Evolutionary conservation across 2,113 vertebrate species (phyloP).

Genomic region (Ammodytes dubius): DNA sequence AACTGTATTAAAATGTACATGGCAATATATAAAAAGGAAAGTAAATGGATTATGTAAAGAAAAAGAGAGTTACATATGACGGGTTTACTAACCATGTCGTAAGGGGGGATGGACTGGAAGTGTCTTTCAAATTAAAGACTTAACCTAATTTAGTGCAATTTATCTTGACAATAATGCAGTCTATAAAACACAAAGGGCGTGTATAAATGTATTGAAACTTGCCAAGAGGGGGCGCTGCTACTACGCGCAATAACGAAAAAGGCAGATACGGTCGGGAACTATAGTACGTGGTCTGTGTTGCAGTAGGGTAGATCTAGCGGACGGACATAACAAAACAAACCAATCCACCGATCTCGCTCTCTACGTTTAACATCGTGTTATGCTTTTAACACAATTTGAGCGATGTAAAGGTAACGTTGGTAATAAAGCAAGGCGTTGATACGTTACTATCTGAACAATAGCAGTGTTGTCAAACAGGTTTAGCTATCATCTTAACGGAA

Average conservation of each 20-base stretch:
- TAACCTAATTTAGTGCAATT: neutral
- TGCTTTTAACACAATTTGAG: fast-evolving
- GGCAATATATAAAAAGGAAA: no score
- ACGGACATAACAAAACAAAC: constrained; percentile 52
- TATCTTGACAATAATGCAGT: neutral
- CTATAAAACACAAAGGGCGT: neutral
- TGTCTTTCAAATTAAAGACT: no score
- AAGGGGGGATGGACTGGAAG: no score
- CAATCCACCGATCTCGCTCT: neutral
- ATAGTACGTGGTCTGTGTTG: neutral
- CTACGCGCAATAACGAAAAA: neutral
- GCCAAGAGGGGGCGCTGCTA: neutral
- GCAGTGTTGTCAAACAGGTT: neutral
- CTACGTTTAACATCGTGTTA: fast-evolving
- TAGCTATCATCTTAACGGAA: neutral
- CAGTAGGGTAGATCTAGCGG: neutral
- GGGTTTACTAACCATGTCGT: no score
- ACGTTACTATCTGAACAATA: neutral
- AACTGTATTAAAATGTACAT: no score
- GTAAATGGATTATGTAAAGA: no score
- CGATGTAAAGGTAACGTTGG: neutral
- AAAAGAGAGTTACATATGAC: no score
- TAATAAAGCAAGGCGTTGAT: fast-evolving
- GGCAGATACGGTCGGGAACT: constrained; percentile 40
- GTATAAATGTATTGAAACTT: neutral